Conservation (phyloP, 30 jellyfish, hydroid and myxozoan genomes). For the Mastigias papua region DNA sequence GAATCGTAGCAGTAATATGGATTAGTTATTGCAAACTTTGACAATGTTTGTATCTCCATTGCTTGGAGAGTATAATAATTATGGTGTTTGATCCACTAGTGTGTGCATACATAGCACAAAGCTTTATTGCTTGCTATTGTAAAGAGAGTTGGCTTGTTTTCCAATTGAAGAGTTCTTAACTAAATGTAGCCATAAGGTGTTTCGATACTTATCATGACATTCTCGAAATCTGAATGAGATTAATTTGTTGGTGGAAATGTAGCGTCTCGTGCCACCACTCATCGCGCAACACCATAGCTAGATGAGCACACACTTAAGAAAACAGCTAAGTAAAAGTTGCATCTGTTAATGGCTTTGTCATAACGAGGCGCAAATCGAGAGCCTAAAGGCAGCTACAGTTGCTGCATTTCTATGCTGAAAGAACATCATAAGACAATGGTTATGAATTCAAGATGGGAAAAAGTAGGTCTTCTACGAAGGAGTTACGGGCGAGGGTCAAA, state of each 20-base stretch:
- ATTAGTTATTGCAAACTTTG: constrained; percentile 54
- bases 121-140: constrained; percentile 49
- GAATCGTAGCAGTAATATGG: constrained; percentile 27
- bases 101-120: constrained; percentile 48
- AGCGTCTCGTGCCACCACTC: constrained; percentile 5
- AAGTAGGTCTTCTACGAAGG: too few relatives aligned
- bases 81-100: constrained; percentile 25
- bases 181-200: constrained; percentile 36
- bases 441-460: too few relatives aligned
- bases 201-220: constrained; percentile 9
- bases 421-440: too few relatives aligned
- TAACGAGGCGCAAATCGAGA: not conserved
- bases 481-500: not conserved
- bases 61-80: constrained; percentile 47
- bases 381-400: too few relatives aligned
- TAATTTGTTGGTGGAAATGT: constrained; percentile 5
- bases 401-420: too few relatives aligned
- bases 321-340: not conserved
- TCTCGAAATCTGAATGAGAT: constrained; percentile 43
- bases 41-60: constrained; percentile 27
- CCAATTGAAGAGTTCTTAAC: constrained; percentile 10
- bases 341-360: too few relatives aligned
- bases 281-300: constrained; percentile 20
- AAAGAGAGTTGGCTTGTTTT: constrained; percentile 8
- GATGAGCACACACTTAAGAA: not conserved